These are phyloP conservation scores for Drosophila koepferae DNA, from an alignment of 2,888 invertebrate species.

Conservation along the genomic window DNA sequence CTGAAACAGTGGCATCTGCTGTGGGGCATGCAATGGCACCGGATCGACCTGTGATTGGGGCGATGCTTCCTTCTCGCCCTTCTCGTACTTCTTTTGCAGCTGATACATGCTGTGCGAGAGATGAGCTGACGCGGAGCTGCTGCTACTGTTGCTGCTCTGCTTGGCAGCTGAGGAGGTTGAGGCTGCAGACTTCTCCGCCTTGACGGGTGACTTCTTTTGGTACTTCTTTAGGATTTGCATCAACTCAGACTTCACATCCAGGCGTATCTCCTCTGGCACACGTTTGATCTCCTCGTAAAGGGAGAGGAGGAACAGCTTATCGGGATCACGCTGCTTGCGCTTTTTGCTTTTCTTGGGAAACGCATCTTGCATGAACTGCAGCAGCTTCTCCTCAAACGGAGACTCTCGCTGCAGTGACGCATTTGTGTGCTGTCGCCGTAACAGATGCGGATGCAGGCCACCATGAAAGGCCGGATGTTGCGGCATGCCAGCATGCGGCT, in stretches of 20 bases:
- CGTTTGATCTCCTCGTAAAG: slow-evolving; percentile 83
- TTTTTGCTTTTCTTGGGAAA: slow-evolving; percentile 84
- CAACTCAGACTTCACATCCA: slow-evolving; percentile 83
- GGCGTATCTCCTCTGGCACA: slow-evolving; percentile 83
- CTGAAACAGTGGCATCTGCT: slow-evolving; percentile 82
- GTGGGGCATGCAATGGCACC: slow-evolving; percentile 76
- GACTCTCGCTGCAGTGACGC: slow-evolving; percentile 79
- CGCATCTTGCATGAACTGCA: slow-evolving; percentile 84
- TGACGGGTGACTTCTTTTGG: slow-evolving; percentile 81
- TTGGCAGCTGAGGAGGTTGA: slow-evolving; percentile 67
- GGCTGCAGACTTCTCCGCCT: slow-evolving; percentile 76
- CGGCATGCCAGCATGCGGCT: slow-evolving; percentile 76
- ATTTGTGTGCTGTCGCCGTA: slow-evolving; percentile 78
- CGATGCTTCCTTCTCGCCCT: slow-evolving; percentile 81
- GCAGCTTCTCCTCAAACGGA: slow-evolving; percentile 82
- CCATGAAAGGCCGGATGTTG: slow-evolving; percentile 82
- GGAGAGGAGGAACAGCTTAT: slow-evolving; percentile 82
- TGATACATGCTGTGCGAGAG: slow-evolving; percentile 84
- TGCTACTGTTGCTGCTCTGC: slow-evolving; percentile 68
- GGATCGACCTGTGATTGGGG: slow-evolving; percentile 82
- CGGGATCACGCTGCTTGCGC: slow-evolving; percentile 83
- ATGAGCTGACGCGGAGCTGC: slow-evolving; percentile 64
- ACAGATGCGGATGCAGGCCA: slow-evolving; percentile 80
- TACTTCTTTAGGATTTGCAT: slow-evolving; percentile 84
- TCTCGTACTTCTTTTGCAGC: slow-evolving; percentile 83